Base-by-base conservation (phyloP, 2,113 vertebrate species). In the Myrmophylax atrothorax region DNA sequence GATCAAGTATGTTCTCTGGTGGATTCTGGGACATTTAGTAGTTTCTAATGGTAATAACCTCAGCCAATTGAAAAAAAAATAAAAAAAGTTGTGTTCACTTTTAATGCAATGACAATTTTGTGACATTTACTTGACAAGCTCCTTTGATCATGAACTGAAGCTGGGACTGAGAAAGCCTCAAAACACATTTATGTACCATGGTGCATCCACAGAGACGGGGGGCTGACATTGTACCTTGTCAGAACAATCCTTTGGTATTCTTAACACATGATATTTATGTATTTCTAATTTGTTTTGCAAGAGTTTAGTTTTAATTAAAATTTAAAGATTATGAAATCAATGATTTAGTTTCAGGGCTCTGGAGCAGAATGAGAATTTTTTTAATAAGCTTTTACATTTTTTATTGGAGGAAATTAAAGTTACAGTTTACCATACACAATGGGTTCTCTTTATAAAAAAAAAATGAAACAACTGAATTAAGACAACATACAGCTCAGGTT, bases 251-350 rank as follows among this genome's bases (percentile, higher is more conserved):
- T 96, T 96, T 93, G 90, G 86, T 93, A 96, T 96, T 90, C 94
- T 74, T 83, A 83, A 87, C 66, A 38, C 74, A n/a, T 0, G 13
- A 47, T 96, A 97, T 96, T 94, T 95, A 94, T 91, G 88, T 95
- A 86, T 95, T 96, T 95, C 94, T 96, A 87, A 97, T 96, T 89
- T 97, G 93, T 93, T 96, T 91, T 94, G 70, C 29, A 14, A 93
- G 73, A 94, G 72, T 94, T 97, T 96, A 94, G 86, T 93, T 97
- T 96, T 97, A 97, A 97, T 97, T 95, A 97, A 97, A 96, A 87
- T 96, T 97, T 96, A 93, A 97, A 95, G 90, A 92, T 94, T 96
- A 91, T 56, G n/a, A 90, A 97, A 90, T 94, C 94, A 96, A 47
- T 96, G 83, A 93, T 96, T 97, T 87, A 93, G 84, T 93, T 96